These are phyloP conservation scores for Phlogophora meticulosa DNA, from an alignment of 2,888 invertebrate species.

Conservation along the genomic window DNA sequence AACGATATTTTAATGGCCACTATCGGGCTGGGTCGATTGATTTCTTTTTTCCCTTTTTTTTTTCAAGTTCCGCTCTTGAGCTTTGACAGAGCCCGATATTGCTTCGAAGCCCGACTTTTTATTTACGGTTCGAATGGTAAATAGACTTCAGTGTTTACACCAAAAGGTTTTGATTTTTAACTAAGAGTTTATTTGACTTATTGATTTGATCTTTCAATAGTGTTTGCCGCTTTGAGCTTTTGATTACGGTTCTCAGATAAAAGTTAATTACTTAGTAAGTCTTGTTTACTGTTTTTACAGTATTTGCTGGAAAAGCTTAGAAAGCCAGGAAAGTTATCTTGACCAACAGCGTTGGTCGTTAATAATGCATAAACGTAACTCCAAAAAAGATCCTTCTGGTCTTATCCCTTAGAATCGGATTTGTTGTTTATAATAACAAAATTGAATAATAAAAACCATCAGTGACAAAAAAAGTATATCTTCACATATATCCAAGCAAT, in stretches of 20 bases:
- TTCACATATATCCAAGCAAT: constrained; percentile 20
- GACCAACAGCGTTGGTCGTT: constrained; percentile 31
- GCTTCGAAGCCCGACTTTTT: constrained; percentile 76
- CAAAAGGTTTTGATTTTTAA: constrained; percentile 63
- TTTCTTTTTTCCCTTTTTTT: constrained; percentile 78
- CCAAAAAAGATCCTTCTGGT: constrained; percentile 25
- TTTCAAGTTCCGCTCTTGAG: constrained; percentile 74
- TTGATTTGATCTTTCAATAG: constrained; percentile 57
- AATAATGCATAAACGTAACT: constrained; percentile 38
- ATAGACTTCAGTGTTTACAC: constrained; percentile 73
- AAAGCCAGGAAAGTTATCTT: constrained; percentile 11
- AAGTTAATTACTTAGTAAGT: constrained; percentile 17
- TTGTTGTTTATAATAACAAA: constrained; percentile 50
- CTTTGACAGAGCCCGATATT: constrained; percentile 82
- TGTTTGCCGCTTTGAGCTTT: constrained; percentile 39
- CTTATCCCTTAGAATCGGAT: constrained; percentile 48
- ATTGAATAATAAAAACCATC: constrained; percentile 49
- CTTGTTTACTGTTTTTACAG: constrained; percentile 28
- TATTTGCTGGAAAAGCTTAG: constrained; percentile 25
- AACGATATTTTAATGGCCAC: constrained; percentile 90
- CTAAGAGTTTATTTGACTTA: constrained; percentile 61
- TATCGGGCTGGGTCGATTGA: constrained; percentile 84
- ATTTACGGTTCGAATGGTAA: constrained; percentile 80
- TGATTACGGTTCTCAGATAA: constrained; percentile 14
- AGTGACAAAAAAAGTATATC: constrained; percentile 32